phyloP scores from a whole-genome alignment of 2,797 vertebrate genomes.

The Acipenser transmontanus region DNA sequence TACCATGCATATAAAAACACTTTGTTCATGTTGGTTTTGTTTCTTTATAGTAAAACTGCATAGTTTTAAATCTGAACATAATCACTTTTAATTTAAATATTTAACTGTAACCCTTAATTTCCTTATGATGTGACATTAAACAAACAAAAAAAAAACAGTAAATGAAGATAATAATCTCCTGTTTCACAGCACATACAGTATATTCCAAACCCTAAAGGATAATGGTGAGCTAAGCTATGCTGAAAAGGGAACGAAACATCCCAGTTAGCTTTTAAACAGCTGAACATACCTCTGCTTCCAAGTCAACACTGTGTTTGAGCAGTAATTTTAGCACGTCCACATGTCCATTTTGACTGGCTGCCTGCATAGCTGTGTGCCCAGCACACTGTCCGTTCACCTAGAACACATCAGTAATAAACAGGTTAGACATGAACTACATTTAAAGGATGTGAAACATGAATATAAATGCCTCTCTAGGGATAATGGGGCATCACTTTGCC shows the following conservation, averaged over 20 bases:
- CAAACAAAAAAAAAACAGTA: slow-evolving; percentile 1
- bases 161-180: slow-evolving; percentile 4
- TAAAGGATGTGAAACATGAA: slow-evolving; percentile 5
- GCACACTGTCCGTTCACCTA: slow-evolving; percentile 97
- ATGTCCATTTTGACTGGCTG: slow-evolving; percentile 96
- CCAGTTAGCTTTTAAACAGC: neutral
- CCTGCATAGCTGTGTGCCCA: slow-evolving; percentile 98
- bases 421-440: neutral
- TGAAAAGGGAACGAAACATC: neutral
- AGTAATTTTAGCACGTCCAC: slow-evolving; percentile 95
- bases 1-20: neutral
- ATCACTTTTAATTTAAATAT: slow-evolving; percentile 12
- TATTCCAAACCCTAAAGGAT: neutral
- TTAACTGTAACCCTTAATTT: slow-evolving; percentile 1
- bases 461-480: slow-evolving; percentile 24
- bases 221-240: neutral
- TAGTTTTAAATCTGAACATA: neutral
- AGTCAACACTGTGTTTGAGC: slow-evolving; percentile 93
- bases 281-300: slow-evolving; percentile 87
- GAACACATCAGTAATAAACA: slow-evolving; percentile 20
- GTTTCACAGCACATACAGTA: neutral
- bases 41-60: neutral
- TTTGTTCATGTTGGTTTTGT: neutral
- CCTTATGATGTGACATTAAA: neutral
- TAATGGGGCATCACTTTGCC: slow-evolving; percentile 56